Conservation (phyloP, 2,797 vertebrate genomes). For the Schizopygopsis malacanthus region DNA sequence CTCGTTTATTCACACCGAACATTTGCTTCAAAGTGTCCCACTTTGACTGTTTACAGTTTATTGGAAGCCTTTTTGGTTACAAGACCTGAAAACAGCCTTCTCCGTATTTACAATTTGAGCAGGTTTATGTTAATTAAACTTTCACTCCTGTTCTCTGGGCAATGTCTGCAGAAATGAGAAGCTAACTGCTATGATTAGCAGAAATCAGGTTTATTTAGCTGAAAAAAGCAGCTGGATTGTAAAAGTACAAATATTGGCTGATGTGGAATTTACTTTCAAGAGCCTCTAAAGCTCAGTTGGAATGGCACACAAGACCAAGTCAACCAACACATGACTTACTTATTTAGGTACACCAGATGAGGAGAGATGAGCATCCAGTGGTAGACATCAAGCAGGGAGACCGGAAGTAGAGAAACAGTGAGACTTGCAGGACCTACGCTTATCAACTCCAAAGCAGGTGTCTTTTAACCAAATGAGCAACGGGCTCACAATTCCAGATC, state of each 20-base stretch:
- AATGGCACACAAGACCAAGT: constrained; percentile 25
- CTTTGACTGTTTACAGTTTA: constrained; percentile 22
- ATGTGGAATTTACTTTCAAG: constrained; percentile 49
- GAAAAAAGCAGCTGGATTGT: not conserved
- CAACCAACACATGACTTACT: constrained; percentile 19
- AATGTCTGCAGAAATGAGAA: constrained; percentile 1
- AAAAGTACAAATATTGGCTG: constrained; percentile 19
- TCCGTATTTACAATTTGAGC: constrained; percentile 12
- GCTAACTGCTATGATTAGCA: not conserved
- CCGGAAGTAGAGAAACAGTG: not conserved
- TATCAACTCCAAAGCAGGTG: not conserved
- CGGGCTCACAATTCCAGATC: not conserved
- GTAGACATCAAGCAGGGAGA: constrained; percentile 5
- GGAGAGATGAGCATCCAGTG: not conserved
- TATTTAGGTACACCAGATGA: constrained; percentile 11
- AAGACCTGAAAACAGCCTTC: constrained; percentile 30
- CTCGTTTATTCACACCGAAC: constrained; percentile 13
- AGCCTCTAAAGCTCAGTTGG: constrained; percentile 10
- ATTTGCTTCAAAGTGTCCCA: constrained; percentile 28
- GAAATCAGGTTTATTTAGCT: not conserved
- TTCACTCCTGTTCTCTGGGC: not conserved
- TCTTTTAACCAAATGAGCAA: constrained; percentile 25
- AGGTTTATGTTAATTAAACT: constrained; percentile 23
- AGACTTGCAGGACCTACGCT: not conserved
- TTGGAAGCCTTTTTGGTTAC: constrained; percentile 10